A percentile compares a stretch with the other conserved stretches of the same genome.
phyloP scores from a whole-genome alignment of 2,888 invertebrate species.

The Cerastis leucographa region DNA sequence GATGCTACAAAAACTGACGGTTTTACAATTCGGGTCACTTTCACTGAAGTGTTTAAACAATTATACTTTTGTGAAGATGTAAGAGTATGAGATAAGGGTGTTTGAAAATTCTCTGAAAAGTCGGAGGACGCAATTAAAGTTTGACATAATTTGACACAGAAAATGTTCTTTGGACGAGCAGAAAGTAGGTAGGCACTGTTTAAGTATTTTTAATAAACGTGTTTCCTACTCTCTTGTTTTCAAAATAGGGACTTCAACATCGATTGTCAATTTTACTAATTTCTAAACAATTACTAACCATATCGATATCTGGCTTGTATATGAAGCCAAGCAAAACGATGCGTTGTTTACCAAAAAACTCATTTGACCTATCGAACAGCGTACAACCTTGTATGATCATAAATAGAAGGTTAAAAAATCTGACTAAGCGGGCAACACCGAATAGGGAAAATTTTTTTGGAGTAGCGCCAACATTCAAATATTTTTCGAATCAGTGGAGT shows the following conservation, averaged over 20 bases:
- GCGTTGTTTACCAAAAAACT: conserved; percentile 13
- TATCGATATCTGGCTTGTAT: background rate
- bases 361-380: conserved; percentile 35
- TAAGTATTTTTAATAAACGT: conserved; percentile 15
- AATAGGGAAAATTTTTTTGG: conserved; percentile 59
- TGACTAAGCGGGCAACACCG: conserved; percentile 52
- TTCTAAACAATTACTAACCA: background rate
- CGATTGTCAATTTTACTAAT: background rate
- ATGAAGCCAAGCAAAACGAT: conserved; percentile 10
- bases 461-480: conserved; percentile 53
- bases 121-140: conserved; percentile 15
- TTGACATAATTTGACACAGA: conserved; percentile 26
- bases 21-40: conserved; percentile 30
- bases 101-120: conserved; percentile 5
- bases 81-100: conserved; percentile 10
- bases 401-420: conserved; percentile 52
- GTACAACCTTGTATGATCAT: conserved; percentile 47
- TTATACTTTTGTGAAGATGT: conserved; percentile 4
- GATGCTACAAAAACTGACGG: conserved; percentile 11
- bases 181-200: conserved; percentile 18
- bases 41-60: conserved; percentile 20
- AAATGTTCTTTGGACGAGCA: background rate
- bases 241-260: background rate
- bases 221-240: conserved; percentile 10
- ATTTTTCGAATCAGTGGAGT: conserved; percentile 23